Evolutionary conservation across 1,140 invertebrate genomes (phyloP).

Genomic region (Drosophila sp.): DNA sequence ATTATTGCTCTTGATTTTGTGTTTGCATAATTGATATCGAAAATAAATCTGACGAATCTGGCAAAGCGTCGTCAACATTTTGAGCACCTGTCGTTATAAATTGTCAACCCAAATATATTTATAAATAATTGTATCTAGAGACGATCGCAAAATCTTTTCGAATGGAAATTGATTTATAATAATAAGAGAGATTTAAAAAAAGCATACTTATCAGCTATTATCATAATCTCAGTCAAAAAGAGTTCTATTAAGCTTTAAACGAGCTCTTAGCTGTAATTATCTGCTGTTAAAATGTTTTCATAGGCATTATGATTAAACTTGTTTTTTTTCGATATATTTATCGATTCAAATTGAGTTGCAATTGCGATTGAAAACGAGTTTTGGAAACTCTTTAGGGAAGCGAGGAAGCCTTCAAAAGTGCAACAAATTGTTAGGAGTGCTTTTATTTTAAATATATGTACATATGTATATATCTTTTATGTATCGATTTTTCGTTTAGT

Average conservation of each 20-base stretch:
- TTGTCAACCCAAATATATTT: conserved; percentile 31
- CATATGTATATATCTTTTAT: not conserved
- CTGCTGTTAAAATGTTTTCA: conserved; percentile 21
- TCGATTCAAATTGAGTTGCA: not conserved
- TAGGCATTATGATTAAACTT: conserved; percentile 23
- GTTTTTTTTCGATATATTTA: conserved; percentile 10
- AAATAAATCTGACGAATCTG: conserved; percentile 20
- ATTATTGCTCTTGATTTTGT: conserved; percentile 29
- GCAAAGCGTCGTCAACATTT: not conserved
- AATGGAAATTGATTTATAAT: conserved; percentile 27
- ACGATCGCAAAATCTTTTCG: not conserved
- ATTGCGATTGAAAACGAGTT: conserved; percentile 8
- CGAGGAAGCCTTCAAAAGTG: not conserved
- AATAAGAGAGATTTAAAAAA: not conserved
- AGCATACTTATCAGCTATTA: not conserved
- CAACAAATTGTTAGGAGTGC: not conserved
- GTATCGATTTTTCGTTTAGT: not conserved
- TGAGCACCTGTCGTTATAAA: conserved; percentile 77
- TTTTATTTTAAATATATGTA: too few species aligned
- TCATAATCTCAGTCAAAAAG: not conserved
- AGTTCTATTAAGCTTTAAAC: conserved; percentile 19
- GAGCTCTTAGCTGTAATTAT: conserved; percentile 15
- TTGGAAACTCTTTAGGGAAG: not conserved
- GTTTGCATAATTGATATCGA: conserved; percentile 17
- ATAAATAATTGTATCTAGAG: not conserved